Evolutionary conservation across 2,113 vertebrate species (phyloP), one percentile per base, ranked within the genome.

Genomic region (Globicephala melas): DNA sequence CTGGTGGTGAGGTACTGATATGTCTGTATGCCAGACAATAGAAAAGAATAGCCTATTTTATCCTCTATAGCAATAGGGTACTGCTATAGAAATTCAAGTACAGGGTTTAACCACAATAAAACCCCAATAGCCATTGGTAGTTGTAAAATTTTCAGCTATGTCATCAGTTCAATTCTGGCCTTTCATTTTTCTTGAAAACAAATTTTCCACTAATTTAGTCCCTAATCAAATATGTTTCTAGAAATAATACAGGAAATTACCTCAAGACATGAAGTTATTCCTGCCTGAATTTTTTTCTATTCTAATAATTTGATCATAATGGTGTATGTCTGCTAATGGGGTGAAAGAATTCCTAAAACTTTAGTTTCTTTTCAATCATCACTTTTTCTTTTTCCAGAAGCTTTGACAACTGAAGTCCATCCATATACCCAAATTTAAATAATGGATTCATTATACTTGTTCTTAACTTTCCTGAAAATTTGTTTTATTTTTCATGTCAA

Each of bases 151-250:
- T 89, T 92, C 47, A 89, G 28, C 84, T 87, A 12, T 74, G 58
- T 60, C 28, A 89, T 15, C 1, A 58, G n/a, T 67, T 73, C 17
- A 84, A 28, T 94, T 94, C 33, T 82, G 50, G 80, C 53, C 44
- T 25, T 92, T 95, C 58, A 81, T 50, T 50, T 74, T 74, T 82
- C 81, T 91, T 97, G 62, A 80, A 95, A 93, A 96, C 44, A 96
- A 28, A 63, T 50, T 89, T 87, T 82, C 58, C 58, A 92, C 18
- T 71, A 47, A 73, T 91, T 84, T 76, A 60, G 5, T 81, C 21
- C 47, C 76, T 81, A 68, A 94, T 95, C 60, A 79, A 80, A 53
- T 80, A 50, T 20, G 21, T 62, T 80, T 47, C 89, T 65, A 92
- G 58, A 89, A 92, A 79, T 89, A 70, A 65, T 53, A 62, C 50